Evolutionary conservation across 2,888 invertebrate species (phyloP).

Genomic region (Corbicula japonica): DNA sequence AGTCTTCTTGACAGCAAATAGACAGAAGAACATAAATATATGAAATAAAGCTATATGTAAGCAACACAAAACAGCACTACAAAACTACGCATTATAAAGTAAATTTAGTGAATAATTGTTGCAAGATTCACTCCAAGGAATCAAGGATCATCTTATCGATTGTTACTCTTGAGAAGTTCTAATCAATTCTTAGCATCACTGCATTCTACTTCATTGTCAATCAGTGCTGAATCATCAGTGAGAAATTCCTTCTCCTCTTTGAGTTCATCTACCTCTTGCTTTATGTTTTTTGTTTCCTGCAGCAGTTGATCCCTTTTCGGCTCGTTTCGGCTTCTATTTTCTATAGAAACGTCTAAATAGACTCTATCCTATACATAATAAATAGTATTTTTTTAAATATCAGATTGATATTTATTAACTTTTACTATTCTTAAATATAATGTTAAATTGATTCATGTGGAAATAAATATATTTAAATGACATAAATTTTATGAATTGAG

Average conservation of each 20-base stretch:
- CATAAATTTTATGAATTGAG: no score
- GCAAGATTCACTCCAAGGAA: conserved; percentile 2
- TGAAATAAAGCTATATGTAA: conserved; percentile 1
- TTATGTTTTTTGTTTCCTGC: background rate
- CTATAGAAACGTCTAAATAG: conserved; percentile 13
- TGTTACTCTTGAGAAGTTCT: conserved; percentile 9
- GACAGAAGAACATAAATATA: conserved; percentile 10
- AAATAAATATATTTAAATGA: no score
- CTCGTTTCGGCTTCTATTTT: background rate
- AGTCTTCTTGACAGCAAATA: conserved; percentile 11
- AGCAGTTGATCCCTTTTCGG: background rate
- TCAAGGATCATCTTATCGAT: background rate
- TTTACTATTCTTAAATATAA: no score
- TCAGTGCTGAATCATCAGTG: conserved; percentile 4
- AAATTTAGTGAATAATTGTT: conserved; percentile 3
- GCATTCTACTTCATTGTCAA: background rate
- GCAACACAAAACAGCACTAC: background rate
- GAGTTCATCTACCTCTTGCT: conserved; percentile 4
- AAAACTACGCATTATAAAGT: background rate
- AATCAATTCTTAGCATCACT: background rate
- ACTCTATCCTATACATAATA: no score
- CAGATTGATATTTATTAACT: no score
- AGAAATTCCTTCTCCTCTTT: conserved; percentile 9
- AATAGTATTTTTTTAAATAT: no score
- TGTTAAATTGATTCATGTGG: no score